Percentiles rank a stretch among this genome's conserved stretches.
Evolutionary conservation across 2,113 vertebrate genomes (phyloP).

Genomic region (Erythrolamprus reginae): DNA sequence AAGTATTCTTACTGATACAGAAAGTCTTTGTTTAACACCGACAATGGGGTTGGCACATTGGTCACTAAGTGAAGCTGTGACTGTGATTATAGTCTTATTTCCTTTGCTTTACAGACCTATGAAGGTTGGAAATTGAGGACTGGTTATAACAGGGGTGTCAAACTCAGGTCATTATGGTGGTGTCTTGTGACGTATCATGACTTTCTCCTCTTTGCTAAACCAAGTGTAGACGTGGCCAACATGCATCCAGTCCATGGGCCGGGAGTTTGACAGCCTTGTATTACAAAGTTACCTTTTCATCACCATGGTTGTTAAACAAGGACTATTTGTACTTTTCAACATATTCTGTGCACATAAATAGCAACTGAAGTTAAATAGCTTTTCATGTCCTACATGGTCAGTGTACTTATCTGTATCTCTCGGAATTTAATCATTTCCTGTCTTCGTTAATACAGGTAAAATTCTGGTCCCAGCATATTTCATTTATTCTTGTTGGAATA

Average conservation of each 20-base stretch:
- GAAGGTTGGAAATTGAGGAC: background rate
- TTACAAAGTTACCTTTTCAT: background rate
- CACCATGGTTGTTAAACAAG: background rate
- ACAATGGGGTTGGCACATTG: background rate
- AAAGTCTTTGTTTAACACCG: background rate
- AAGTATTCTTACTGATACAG: background rate
- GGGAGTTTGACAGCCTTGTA: too few relatives aligned
- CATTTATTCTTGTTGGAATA: constrained; percentile 97
- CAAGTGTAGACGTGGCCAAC: too few relatives aligned
- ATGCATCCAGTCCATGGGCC: too few relatives aligned
- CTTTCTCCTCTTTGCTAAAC: too few relatives aligned
- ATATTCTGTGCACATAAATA: background rate
- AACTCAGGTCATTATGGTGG: too few relatives aligned
- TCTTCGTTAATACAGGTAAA: constrained; percentile 80
- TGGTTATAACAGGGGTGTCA: background rate
- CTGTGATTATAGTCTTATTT: too few relatives aligned
- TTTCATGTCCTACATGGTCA: background rate
- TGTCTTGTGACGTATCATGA: too few relatives aligned
- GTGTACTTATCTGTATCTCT: background rate
- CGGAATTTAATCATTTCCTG: constrained; percentile 12
- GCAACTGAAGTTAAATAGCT: background rate
- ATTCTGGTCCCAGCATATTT: constrained; percentile 99
- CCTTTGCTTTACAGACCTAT: background rate
- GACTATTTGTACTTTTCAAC: background rate
- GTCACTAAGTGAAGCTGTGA: background rate